Conservation (phyloP, 2,888 invertebrate species). For the Drosophila helvetica region DNA sequence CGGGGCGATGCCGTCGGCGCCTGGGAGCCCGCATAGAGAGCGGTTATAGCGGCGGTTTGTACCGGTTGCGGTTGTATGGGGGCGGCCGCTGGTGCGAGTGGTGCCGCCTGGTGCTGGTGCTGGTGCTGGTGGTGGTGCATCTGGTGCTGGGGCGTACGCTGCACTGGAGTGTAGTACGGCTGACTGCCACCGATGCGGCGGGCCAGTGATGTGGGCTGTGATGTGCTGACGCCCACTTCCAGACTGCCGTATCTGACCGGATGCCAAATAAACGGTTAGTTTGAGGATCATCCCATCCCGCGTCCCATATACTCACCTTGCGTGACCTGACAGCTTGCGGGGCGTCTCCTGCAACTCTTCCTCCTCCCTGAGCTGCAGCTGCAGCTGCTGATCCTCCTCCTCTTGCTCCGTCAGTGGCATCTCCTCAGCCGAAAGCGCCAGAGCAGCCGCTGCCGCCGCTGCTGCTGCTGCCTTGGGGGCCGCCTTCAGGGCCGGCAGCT, state of each 20-base stretch:
- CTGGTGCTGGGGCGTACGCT: slow-evolving; percentile 68
- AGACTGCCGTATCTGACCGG: slow-evolving; percentile 75
- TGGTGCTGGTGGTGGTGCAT: slow-evolving; percentile 81
- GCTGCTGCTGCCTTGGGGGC: slow-evolving; percentile 64
- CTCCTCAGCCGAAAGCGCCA: slow-evolving; percentile 1
- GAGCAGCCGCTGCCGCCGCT: background rate
- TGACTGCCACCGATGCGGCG: slow-evolving; percentile 70
- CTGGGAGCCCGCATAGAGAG: slow-evolving; percentile 84
- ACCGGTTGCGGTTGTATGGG: slow-evolving; percentile 84
- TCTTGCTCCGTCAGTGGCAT: background rate
- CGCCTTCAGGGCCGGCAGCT: slow-evolving; percentile 85
- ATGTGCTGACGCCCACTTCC: slow-evolving; percentile 38
- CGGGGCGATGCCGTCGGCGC: slow-evolving; percentile 89
- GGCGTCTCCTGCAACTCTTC: slow-evolving; percentile 22
- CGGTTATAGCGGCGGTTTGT: slow-evolving; percentile 85
- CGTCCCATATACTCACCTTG: slow-evolving; percentile 9
- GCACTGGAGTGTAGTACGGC: slow-evolving; percentile 69
- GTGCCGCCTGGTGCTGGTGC: slow-evolving; percentile 40
- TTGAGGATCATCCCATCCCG: background rate
- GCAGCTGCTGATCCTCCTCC: slow-evolving; percentile 16
- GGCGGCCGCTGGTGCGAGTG: background rate
- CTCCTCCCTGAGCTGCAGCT: slow-evolving; percentile 1
- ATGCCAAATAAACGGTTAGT: slow-evolving; percentile 89
- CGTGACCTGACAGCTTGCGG: slow-evolving; percentile 14
- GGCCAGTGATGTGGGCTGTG: slow-evolving; percentile 55